Conservation (phyloP, 2,113 vertebrate species). For the Entomyzon cyanotis region DNA sequence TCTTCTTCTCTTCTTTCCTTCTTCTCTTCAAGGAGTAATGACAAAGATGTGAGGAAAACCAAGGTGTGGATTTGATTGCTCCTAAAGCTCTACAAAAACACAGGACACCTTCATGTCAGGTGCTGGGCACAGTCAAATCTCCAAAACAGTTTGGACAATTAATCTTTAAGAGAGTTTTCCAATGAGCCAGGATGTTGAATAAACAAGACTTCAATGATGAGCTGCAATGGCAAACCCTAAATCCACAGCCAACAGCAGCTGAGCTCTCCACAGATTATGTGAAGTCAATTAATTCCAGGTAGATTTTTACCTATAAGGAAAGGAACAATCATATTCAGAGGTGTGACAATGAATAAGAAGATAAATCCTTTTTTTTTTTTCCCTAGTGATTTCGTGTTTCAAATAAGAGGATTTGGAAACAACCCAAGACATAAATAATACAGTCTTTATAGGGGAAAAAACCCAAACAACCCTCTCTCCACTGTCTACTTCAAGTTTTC, state of each 20-base stretch:
- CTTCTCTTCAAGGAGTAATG: background rate
- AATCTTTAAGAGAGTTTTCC: background rate
- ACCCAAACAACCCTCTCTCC: too few species aligned
- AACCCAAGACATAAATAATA: background rate
- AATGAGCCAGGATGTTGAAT: background rate
- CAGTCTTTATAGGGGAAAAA: background rate
- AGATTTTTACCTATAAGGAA: background rate
- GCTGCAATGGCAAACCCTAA: background rate
- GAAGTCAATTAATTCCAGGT: background rate
- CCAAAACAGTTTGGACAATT: background rate
- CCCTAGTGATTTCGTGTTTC: background rate
- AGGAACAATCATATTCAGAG: background rate
- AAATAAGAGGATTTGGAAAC: background rate
- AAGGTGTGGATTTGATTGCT: background rate
- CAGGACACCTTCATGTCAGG: background rate
- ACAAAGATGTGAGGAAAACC: background rate
- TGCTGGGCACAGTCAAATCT: background rate
- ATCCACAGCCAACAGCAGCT: background rate
- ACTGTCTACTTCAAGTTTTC: background rate
- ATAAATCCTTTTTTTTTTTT: background rate
- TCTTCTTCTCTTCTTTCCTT: background rate
- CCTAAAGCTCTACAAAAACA: background rate
- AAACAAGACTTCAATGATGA: background rate
- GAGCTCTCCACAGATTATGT: background rate
- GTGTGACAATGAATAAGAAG: background rate